A percentile compares a stretch with the other conserved stretches of the same genome.
phyloP scores from a whole-genome alignment of 2,797 vertebrate genomes.

The Eulemur albifrons region DNA sequence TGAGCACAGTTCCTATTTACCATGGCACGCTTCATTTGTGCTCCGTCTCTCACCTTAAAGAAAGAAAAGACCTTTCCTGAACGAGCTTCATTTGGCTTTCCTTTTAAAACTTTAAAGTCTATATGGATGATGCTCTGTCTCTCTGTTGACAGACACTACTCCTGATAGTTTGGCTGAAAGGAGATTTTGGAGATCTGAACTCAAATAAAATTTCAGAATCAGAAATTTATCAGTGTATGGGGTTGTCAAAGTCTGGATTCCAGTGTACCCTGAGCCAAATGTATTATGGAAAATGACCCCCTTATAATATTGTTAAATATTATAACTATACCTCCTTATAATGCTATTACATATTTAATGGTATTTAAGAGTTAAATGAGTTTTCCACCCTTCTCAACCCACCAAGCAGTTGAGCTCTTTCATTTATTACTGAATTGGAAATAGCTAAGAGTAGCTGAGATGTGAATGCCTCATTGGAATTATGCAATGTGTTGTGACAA shows the following conservation, averaged over 20 bases:
- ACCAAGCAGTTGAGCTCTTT: constrained; percentile 50
- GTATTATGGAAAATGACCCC: not conserved
- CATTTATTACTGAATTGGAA: constrained; percentile 58
- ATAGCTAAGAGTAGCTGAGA: constrained; percentile 40
- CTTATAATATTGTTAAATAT: constrained; percentile 44
- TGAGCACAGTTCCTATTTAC: constrained; percentile 88
- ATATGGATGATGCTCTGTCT: not conserved
- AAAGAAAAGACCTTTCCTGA: constrained; percentile 76
- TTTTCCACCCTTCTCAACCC: not conserved
- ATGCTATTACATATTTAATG: constrained; percentile 51
- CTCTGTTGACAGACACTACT: constrained; percentile 3
- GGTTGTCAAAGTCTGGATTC: not conserved
- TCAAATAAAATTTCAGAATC: not conserved
- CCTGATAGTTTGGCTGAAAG: constrained; percentile 11
- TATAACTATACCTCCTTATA: constrained; percentile 11
- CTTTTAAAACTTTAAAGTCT: constrained; percentile 71
- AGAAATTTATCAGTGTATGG: not conserved
- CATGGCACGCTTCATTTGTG: constrained; percentile 87
- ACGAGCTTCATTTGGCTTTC: constrained; percentile 76
- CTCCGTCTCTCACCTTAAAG: constrained; percentile 78
- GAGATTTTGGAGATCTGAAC: constrained; percentile 68
- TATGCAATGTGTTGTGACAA: not conserved
- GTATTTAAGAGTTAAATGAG: constrained; percentile 60
- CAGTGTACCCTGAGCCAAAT: not conserved
- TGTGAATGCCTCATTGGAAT: not conserved